These are phyloP conservation scores for Eolophus roseicapilla DNA, from an alignment of 2,113 vertebrate species.

Conservation along the genomic window DNA sequence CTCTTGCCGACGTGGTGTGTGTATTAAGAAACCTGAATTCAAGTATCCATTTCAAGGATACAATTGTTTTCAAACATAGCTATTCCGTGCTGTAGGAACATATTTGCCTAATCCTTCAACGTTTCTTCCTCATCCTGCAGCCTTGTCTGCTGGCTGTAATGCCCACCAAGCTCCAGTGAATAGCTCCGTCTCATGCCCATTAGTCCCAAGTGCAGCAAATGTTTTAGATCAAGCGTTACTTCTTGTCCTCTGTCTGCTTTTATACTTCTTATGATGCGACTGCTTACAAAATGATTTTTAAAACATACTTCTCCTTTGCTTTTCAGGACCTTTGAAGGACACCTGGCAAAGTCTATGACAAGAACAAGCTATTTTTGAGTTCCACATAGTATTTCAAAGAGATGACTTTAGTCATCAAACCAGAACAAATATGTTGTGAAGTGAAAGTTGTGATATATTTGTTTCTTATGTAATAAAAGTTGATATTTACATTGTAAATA, in stretches of 20 bases:
- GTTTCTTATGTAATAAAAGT: conserved; percentile 84
- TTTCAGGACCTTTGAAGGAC: conserved; percentile 87
- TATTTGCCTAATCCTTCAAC: neutral
- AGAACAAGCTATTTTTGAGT: conserved; percentile 80
- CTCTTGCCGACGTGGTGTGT: neutral
- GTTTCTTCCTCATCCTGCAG: neutral
- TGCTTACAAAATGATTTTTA: neutral
- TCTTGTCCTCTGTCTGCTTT: neutral
- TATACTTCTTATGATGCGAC: neutral
- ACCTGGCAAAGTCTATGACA: conserved; percentile 55
- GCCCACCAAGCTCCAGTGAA: neutral
- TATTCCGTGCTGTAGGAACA: neutral
- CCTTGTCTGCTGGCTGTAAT: neutral
- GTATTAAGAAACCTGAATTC: neutral
- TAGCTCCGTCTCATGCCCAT: neutral
- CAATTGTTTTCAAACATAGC: neutral
- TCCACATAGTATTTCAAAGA: conserved; percentile 83
- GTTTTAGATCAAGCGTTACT: neutral
- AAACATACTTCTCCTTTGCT: conserved; percentile 34
- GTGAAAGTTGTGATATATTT: conserved; percentile 83
- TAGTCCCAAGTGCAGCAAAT: neutral
- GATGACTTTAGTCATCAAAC: conserved; percentile 82
- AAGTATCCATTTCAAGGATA: neutral
- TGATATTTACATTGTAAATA: conserved; percentile 92
- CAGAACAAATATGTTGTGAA: conserved; percentile 81